These are phyloP conservation scores for fruit fly (Drosophila melanogaster) DNA, from an alignment of 1,140 invertebrate genomes.

Conservation along the genomic window DNA sequence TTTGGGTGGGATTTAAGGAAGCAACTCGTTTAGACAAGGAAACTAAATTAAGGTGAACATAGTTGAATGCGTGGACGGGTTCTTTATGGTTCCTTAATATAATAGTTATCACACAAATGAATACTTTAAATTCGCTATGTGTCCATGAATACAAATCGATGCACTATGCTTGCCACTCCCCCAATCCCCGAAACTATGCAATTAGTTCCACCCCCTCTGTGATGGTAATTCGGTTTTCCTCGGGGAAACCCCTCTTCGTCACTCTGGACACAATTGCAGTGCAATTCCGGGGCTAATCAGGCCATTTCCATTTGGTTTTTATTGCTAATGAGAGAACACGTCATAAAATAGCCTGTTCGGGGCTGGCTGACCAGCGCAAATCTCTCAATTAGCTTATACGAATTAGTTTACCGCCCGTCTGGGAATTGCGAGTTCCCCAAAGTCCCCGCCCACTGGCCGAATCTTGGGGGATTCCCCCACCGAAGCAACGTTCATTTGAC, in stretches of 20 bases:
- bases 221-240: slow-evolving; percentile 8
- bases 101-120: not conserved
- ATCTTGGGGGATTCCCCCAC: not conserved
- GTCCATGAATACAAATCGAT: slow-evolving; percentile 10
- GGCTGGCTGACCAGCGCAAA: slow-evolving; percentile 50
- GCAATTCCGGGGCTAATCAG: slow-evolving; percentile 55
- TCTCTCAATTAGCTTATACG: slow-evolving; percentile 76
- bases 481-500: not conserved
- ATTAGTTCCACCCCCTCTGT: slow-evolving; percentile 38
- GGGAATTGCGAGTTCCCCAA: slow-evolving; percentile 55
- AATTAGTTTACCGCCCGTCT: slow-evolving; percentile 82
- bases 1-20: not conserved
- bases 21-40: not conserved
- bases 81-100: not conserved
- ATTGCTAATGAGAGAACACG: slow-evolving; percentile 78
- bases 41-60: no score
- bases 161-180: not conserved
- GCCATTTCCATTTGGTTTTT: slow-evolving; percentile 59
- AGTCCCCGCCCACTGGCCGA: not conserved
- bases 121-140: not conserved
- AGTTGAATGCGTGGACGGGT: no score
- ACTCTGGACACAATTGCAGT: slow-evolving; percentile 38
- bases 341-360: slow-evolving; percentile 56
- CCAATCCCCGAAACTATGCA: slow-evolving; percentile 15
- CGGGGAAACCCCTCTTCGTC: not conserved